Conservation (phyloP, 2,113 vertebrate species). For the Muntiacus muntjak region DNA sequence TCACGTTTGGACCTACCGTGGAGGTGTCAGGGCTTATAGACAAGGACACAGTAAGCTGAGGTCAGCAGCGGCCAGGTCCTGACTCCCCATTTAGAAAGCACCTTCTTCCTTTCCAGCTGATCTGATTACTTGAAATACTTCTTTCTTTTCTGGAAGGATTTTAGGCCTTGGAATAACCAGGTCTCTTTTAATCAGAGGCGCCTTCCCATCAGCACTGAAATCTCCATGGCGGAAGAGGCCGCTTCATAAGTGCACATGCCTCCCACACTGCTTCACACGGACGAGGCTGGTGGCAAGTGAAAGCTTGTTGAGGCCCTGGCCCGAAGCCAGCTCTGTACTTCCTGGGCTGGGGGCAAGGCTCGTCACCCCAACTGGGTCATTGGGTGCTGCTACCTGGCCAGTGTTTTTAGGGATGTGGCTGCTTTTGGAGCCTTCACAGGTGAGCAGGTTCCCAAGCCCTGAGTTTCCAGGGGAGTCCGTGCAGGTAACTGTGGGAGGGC, state of each 20-base stretch:
- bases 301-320: neutral
- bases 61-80: neutral
- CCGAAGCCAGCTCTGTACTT: neutral
- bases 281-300: neutral
- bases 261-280: too few species aligned
- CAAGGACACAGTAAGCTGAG: neutral
- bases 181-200: neutral
- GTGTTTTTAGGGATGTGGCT: neutral
- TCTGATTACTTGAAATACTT: neutral
- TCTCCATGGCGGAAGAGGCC: neutral
- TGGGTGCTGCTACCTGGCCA: neutral
- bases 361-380: fast-evolving
- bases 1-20: neutral
- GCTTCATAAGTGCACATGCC: fast-evolving
- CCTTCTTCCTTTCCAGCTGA: neutral
- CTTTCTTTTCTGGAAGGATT: neutral
- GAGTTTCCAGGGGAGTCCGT: neutral
- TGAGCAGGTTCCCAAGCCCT: neutral
- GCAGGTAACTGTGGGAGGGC: neutral
- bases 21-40: neutral
- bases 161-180: too few species aligned
- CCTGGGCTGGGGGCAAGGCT: neutral
- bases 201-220: neutral
- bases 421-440: neutral
- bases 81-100: neutral